phyloP scores from a whole-genome alignment of 2,797 vertebrate genomes.

The Acanthornis magna region DNA sequence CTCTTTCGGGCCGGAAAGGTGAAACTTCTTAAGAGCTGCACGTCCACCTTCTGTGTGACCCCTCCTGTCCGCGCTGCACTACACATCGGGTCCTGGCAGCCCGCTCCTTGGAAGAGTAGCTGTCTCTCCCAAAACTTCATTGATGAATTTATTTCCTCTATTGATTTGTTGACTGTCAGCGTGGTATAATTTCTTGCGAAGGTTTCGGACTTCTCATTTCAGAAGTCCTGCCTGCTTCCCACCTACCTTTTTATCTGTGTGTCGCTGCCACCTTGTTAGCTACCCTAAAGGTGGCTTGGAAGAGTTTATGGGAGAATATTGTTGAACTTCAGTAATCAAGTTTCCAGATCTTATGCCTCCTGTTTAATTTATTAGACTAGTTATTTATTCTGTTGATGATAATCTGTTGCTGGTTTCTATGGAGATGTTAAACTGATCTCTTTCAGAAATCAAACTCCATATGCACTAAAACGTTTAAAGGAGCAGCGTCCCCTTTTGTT shows the following conservation, averaged over 20 bases:
- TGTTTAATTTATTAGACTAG: conserved; percentile 89
- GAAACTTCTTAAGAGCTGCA: conserved; percentile 46
- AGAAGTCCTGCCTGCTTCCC: background rate
- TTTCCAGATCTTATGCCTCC: conserved; percentile 85
- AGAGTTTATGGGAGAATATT: conserved; percentile 80
- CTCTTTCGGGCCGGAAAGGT: background rate
- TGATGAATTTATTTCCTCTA: conserved; percentile 43
- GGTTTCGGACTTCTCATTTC: conserved; percentile 18
- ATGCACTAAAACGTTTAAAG: conserved; percentile 83
- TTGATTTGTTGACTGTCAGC: background rate
- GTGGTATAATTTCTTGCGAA: background rate
- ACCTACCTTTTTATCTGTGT: background rate
- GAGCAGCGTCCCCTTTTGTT: conserved; percentile 72
- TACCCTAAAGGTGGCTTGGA: conserved; percentile 59
- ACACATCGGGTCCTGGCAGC: background rate
- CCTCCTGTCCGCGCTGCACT: background rate
- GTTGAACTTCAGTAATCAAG: conserved; percentile 82
- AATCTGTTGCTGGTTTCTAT: conserved; percentile 90
- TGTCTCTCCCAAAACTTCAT: conserved; percentile 20
- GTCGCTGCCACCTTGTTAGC: conserved; percentile 48
- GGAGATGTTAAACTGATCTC: conserved; percentile 89
- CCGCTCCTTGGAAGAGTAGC: background rate
- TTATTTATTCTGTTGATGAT: conserved; percentile 90
- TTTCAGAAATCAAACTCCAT: conserved; percentile 87
- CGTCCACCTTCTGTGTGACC: conserved; percentile 16